Percentiles rank a stretch among this genome's conserved stretches.
Evolutionary conservation across 1,140 invertebrate genomes (phyloP).

Genomic region (Sinella curviseta): DNA sequence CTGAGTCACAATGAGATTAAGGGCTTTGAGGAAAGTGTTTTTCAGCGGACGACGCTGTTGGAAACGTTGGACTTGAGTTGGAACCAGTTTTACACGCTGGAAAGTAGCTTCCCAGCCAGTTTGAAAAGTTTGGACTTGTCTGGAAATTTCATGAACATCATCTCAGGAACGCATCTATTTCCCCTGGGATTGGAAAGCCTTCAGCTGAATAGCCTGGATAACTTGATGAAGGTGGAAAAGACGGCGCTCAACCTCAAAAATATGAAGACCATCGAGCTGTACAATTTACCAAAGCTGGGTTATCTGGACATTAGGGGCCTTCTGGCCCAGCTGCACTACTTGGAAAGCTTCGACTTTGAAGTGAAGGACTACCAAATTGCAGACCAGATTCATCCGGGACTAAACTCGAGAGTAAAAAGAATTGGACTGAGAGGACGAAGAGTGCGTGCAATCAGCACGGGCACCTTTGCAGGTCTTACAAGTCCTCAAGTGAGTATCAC

Average conservation of each 20-base stretch:
- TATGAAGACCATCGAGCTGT: conserved; percentile 68
- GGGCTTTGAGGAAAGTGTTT: conserved; percentile 65
- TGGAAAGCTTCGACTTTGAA: conserved; percentile 72
- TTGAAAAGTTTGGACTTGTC: conserved; percentile 74
- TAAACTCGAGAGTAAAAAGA: conserved; percentile 74
- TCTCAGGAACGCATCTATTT: conserved; percentile 34
- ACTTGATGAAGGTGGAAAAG: conserved; percentile 76
- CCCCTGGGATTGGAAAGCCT: conserved; percentile 62
- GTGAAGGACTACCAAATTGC: conserved; percentile 79
- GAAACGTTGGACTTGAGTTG: conserved; percentile 75
- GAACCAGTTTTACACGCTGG: conserved; percentile 64
- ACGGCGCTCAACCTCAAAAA: conserved; percentile 75
- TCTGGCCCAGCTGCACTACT: conserved; percentile 58
- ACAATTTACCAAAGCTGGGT: conserved; percentile 62
- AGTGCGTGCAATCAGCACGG: conserved; percentile 75
- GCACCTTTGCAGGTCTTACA: conserved; percentile 77
- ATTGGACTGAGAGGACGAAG: conserved; percentile 73
- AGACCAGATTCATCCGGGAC: conserved; percentile 74
- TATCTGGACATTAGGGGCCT: conserved; percentile 81
- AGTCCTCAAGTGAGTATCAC: conserved; percentile 68
- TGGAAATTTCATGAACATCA: neutral
- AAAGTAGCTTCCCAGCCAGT: conserved; percentile 56
- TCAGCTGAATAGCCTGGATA: conserved; percentile 66
- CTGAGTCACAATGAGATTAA: conserved; percentile 75
- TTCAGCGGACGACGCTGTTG: conserved; percentile 75